Evolutionary conservation across 2,113 vertebrate species (phyloP).

Genomic region (Hippoglossus stenolepis): DNA sequence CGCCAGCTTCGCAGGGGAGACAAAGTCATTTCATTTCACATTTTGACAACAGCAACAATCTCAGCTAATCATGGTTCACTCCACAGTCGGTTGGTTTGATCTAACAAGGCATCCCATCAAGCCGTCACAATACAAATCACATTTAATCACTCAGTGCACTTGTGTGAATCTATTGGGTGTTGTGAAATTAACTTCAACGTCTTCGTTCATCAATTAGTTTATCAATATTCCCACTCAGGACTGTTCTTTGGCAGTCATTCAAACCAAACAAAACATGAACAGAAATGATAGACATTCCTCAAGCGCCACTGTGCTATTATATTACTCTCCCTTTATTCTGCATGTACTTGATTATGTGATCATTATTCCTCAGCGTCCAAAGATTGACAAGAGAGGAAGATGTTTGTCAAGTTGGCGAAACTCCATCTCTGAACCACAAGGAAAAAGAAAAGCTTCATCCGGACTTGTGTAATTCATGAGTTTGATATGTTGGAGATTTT

Average conservation of each 20-base stretch:
- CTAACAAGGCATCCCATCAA: conserved; percentile 23
- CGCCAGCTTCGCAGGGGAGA: conserved; percentile 77
- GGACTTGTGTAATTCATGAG: conserved; percentile 56
- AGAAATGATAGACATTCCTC: conserved; percentile 40
- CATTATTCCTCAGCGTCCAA: conserved; percentile 36
- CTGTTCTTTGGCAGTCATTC: conserved; percentile 45
- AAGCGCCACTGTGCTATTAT: conserved; percentile 36
- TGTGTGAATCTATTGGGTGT: conserved; percentile 43
- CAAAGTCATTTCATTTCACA: background rate
- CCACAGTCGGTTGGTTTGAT: conserved; percentile 12
- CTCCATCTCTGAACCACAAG: conserved; percentile 27
- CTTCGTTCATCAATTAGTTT: conserved; percentile 53
- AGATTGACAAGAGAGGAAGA: conserved; percentile 43
- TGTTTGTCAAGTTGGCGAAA: conserved; percentile 39
- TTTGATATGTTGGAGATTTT: conserved; percentile 44
- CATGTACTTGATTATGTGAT: conserved; percentile 53
- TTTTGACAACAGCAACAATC: background rate
- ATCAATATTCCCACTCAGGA: conserved; percentile 57
- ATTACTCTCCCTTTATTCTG: conserved; percentile 27
- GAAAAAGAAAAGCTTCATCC: conserved; percentile 19
- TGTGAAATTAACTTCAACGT: conserved; percentile 46
- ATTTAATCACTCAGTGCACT: conserved; percentile 29
- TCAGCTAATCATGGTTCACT: background rate
- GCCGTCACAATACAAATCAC: conserved; percentile 51
- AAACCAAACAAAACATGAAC: conserved; percentile 44